Evolutionary conservation across 2,797 vertebrate genomes (phyloP).

Genomic region (Diplodus sargus): DNA sequence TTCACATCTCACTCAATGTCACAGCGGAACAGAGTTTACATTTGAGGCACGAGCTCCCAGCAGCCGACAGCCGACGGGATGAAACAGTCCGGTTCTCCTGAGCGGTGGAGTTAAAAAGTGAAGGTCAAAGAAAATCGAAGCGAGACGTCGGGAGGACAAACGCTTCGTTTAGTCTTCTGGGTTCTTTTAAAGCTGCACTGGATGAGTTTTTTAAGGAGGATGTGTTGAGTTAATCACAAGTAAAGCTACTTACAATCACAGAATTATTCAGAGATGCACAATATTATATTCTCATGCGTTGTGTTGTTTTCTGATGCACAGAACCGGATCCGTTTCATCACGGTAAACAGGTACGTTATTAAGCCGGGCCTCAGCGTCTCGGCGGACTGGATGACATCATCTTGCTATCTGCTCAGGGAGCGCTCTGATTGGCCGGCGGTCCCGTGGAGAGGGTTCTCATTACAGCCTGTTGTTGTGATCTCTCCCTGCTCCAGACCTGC

Average conservation of each 20-base stretch:
- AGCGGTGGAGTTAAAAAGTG: not conserved
- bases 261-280: not conserved
- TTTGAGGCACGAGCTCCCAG: slow-evolving; percentile 3
- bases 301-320: not conserved
- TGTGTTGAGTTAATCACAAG: not conserved
- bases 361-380: not conserved
- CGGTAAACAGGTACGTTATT: slow-evolving; percentile 28
- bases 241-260: not conserved
- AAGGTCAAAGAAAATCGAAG: slow-evolving; percentile 41
- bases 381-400: slow-evolving; percentile 36
- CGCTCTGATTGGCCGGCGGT: slow-evolving; percentile 54
- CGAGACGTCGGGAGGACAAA: not conserved
- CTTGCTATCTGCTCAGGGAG: slow-evolving; percentile 44
- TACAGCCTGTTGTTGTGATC: slow-evolving; percentile 54
- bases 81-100: slow-evolving; percentile 8
- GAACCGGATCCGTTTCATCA: slow-evolving; percentile 23
- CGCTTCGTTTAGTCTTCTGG: not conserved
- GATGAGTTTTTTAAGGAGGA: not conserved
- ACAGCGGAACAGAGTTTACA: not conserved
- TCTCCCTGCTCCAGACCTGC: slow-evolving; percentile 53
- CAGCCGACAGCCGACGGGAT: slow-evolving; percentile 11
- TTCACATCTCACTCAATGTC: slow-evolving; percentile 2
- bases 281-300: too few species aligned
- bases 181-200: not conserved
- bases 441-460: slow-evolving; percentile 52